phyloP scores from a whole-genome alignment of 2,888 invertebrate genomes.

The Eremobia ochroleuca region DNA sequence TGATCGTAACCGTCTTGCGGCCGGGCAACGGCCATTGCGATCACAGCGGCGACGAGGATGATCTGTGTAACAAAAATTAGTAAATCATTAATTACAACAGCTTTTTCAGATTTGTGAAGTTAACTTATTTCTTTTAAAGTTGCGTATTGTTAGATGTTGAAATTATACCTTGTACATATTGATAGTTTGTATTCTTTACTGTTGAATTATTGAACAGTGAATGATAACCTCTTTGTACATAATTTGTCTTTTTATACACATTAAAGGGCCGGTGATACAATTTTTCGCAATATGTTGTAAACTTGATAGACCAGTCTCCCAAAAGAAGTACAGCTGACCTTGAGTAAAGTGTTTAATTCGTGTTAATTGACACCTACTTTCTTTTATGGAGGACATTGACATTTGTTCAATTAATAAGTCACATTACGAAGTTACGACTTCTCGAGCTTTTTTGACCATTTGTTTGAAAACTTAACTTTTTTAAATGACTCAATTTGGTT shows the following conservation, averaged over 20 bases:
- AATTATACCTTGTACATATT: constrained; percentile 60
- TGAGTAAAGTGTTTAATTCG: constrained; percentile 1
- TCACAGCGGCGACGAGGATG: constrained; percentile 37
- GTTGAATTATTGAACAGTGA: constrained; percentile 14
- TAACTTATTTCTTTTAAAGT: not conserved
- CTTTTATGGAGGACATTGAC: constrained; percentile 4
- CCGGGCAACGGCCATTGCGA: constrained; percentile 50
- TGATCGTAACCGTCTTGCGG: constrained; percentile 59
- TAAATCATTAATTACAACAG: not conserved
- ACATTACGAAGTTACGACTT: not conserved
- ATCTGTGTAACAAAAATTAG: constrained; percentile 7
- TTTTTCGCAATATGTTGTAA: constrained; percentile 23
- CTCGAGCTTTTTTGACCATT: not conserved
- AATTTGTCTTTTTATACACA: constrained; percentile 52
- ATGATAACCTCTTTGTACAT: constrained; percentile 25
- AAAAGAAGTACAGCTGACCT: constrained; percentile 35
- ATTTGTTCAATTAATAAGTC: not conserved
- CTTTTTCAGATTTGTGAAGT: not conserved
- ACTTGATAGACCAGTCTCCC: constrained; percentile 21
- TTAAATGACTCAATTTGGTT: not conserved
- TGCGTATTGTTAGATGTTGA: not conserved
- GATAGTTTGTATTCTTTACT: constrained; percentile 14
- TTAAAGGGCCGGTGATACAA: constrained; percentile 22
- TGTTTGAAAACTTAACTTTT: not conserved
- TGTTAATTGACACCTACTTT: not conserved